A percentile compares a stretch with the other conserved stretches of the same genome.
phyloP scores from a whole-genome alignment of 2,888 invertebrate genomes.

The Spisula subtruncata region DNA sequence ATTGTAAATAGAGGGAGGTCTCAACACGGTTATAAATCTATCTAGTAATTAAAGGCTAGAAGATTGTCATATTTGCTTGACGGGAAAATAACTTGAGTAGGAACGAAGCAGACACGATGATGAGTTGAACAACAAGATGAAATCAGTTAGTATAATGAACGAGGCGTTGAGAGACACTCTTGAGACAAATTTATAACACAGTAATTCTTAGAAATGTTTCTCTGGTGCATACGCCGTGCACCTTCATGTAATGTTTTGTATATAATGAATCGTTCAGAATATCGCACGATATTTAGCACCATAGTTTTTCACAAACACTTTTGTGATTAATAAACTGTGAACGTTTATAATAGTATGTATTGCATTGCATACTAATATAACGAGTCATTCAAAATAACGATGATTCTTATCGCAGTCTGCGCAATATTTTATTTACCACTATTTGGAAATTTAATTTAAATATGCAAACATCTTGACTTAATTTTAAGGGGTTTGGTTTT shows the following conservation, averaged over 20 bases:
- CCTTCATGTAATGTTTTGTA: background rate
- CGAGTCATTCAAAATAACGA: background rate
- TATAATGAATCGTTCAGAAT: background rate
- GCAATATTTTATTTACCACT: background rate
- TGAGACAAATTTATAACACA: background rate
- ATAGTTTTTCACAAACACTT: too few species aligned
- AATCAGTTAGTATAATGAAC: background rate
- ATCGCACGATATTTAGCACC: too few species aligned
- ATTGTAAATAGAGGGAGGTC: background rate
- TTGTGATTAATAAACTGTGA: too few species aligned
- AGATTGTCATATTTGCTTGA: slow-evolving; percentile 7
- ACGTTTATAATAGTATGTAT: background rate
- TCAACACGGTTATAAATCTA: background rate
- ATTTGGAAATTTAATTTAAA: background rate
- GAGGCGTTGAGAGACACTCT: background rate
- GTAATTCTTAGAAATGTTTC: background rate
- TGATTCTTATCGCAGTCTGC: background rate
- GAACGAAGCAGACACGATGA: background rate
- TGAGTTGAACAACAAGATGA: background rate
- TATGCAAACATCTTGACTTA: too few species aligned
- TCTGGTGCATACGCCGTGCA: background rate
- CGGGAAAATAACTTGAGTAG: slow-evolving; percentile 2
- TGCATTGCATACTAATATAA: too few species aligned
- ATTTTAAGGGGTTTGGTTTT: too few species aligned
- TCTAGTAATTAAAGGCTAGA: background rate